A percentile compares a stretch with the other conserved stretches of the same genome.
These are phyloP conservation scores for Hippocampus comes DNA, from an alignment of 2,113 vertebrate genomes.

Conservation along the genomic window DNA sequence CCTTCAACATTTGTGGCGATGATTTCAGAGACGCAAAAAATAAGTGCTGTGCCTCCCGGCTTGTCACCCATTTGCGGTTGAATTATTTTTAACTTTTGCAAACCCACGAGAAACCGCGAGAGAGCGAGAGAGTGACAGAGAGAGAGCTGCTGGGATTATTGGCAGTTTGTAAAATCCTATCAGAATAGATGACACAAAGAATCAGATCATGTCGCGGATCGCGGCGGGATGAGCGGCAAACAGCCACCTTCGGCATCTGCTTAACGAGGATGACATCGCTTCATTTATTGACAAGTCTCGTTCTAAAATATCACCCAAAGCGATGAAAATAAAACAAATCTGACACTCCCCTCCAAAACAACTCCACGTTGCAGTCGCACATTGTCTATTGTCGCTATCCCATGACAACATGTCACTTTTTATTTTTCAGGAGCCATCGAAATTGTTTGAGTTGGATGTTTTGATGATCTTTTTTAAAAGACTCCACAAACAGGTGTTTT, in stretches of 20 bases:
- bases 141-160: conserved; percentile 58
- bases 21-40: conserved; percentile 42
- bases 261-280: neutral
- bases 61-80: conserved; percentile 47
- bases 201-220: conserved; percentile 42
- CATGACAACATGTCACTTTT: too few relatives aligned
- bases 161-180: conserved; percentile 63
- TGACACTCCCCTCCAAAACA: neutral
- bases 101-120: conserved; percentile 36
- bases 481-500: too few relatives aligned
- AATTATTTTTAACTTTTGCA: conserved; percentile 68
- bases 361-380: conserved; percentile 7
- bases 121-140: conserved; percentile 2
- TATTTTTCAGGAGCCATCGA: too few relatives aligned
- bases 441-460: too few relatives aligned
- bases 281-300: neutral
- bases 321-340: neutral
- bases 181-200: conserved; percentile 50
- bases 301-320: neutral
- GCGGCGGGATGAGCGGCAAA: neutral
- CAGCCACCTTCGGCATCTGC: neutral
- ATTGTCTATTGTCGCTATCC: conserved; percentile 14
- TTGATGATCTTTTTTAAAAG: too few relatives aligned
- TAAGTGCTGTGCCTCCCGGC: neutral
- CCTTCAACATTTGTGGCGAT: conserved; percentile 48